Percentiles rank a stretch among this genome's conserved stretches.
Conservation (phyloP, 2,888 invertebrate species). For the Pristionchus maxplancki region DNA sequence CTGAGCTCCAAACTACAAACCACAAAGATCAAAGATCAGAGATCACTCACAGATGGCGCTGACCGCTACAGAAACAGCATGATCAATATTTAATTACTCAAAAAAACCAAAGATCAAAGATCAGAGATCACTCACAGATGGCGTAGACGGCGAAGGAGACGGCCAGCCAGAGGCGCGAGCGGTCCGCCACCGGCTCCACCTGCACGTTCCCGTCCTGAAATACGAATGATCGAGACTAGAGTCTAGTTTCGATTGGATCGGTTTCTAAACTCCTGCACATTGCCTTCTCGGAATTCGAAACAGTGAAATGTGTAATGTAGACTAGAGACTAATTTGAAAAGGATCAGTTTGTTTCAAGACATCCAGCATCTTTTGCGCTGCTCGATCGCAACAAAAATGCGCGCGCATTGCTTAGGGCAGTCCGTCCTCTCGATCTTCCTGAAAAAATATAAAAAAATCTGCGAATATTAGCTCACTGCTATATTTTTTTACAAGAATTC, state of each 20-base stretch:
- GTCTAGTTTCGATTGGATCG: neutral
- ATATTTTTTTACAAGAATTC: no score
- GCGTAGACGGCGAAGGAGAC: neutral
- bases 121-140: neutral
- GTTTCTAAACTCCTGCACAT: no score
- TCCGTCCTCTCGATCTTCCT: no score
- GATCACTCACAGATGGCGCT: neutral
- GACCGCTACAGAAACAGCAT: no score
- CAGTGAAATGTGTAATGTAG: no score
- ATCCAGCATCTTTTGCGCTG: no score
- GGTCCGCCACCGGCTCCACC: neutral
- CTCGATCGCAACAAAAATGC: no score
- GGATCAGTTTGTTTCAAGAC: no score
- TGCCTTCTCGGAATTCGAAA: neutral
- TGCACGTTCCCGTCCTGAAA: constrained; percentile 32
- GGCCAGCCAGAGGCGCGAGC: neutral
- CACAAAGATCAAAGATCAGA: neutral
- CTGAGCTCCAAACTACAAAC: neutral
- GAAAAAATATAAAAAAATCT: no score
- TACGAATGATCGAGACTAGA: neutral
- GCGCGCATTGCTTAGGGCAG: no score
- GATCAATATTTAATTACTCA: no score
- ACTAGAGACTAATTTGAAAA: neutral
- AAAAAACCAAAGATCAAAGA: neutral
- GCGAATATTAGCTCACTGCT: no score